These are phyloP conservation scores for Onychomys torridus DNA, from an alignment of 2,797 vertebrate species.

Conservation along the genomic window DNA sequence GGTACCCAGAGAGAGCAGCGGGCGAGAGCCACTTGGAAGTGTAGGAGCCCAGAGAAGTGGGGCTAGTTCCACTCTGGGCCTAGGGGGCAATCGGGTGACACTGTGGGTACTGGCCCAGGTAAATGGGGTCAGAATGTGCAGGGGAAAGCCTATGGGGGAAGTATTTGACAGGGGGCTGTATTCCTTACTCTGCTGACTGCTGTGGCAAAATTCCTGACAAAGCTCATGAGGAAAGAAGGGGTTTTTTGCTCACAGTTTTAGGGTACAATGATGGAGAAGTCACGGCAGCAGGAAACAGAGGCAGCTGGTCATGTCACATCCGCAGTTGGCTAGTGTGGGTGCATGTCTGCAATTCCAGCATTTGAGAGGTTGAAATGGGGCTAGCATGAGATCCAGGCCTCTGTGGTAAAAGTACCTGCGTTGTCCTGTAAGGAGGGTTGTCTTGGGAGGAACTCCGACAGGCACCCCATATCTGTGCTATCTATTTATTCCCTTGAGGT, in stretches of 20 bases:
- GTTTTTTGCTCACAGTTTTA: neutral
- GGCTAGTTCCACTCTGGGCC: neutral
- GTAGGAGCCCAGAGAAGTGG: neutral
- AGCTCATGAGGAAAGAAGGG: neutral
- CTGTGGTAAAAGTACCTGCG: neutral
- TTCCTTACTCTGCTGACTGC: neutral
- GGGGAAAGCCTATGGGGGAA: too few relatives aligned
- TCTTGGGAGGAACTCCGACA: neutral
- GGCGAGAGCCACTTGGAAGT: neutral
- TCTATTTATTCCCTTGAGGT: neutral
- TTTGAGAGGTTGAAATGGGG: neutral
- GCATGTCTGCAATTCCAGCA: neutral
- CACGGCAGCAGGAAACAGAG: neutral
- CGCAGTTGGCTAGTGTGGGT: too few relatives aligned
- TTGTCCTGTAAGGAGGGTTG: neutral
- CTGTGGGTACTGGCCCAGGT: accelerated
- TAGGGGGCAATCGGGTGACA: neutral
- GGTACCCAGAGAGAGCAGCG: neutral
- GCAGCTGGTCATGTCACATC: neutral
- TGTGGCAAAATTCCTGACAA: too few relatives aligned
- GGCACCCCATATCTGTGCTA: neutral
- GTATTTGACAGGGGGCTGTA: accelerated
- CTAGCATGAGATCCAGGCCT: neutral
- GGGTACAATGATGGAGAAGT: neutral
- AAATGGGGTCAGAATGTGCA: neutral